Percentiles rank a stretch among this genome's conserved stretches.
These are phyloP conservation scores for Pammene fasciana DNA, from an alignment of 2,888 invertebrate species.

Conservation along the genomic window DNA sequence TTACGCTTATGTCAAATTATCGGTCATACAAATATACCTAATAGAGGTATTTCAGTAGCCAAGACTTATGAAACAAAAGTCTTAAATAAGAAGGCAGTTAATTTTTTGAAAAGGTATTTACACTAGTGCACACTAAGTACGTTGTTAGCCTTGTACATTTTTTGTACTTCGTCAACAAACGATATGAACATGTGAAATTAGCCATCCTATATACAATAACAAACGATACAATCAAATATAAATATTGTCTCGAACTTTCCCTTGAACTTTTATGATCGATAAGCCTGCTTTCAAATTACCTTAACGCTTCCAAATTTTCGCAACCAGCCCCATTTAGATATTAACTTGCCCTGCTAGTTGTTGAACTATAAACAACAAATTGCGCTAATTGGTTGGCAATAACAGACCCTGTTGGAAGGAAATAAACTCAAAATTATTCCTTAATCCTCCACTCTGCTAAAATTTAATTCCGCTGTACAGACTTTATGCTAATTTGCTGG, in stretches of 20 bases:
- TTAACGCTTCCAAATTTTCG: conserved; percentile 5
- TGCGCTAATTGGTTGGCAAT: conserved; percentile 51
- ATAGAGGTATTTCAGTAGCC: no score
- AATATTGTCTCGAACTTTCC: background rate
- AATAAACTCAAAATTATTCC: conserved; percentile 56
- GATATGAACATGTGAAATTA: no score
- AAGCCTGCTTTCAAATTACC: conserved; percentile 3
- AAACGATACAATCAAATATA: background rate
- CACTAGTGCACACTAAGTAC: no score
- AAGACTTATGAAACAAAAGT: no score
- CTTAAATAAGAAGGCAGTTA: no score
- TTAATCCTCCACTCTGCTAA: conserved; percentile 49
- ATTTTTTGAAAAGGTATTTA: no score
- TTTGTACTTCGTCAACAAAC: no score
- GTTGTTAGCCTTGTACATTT: no score
- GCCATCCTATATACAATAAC: no score
- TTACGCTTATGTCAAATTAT: no score
- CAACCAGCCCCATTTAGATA: conserved; percentile 17
- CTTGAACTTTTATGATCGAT: background rate
- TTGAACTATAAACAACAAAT: conserved; percentile 47
- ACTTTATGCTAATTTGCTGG: conserved; percentile 62
- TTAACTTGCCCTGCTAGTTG: conserved; percentile 11
- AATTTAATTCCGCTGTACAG: conserved; percentile 54
- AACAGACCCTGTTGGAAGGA: conserved; percentile 46
- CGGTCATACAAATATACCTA: no score